Evolutionary conservation across 2,888 invertebrate species (phyloP).

Genomic region (Chirona hameri): DNA sequence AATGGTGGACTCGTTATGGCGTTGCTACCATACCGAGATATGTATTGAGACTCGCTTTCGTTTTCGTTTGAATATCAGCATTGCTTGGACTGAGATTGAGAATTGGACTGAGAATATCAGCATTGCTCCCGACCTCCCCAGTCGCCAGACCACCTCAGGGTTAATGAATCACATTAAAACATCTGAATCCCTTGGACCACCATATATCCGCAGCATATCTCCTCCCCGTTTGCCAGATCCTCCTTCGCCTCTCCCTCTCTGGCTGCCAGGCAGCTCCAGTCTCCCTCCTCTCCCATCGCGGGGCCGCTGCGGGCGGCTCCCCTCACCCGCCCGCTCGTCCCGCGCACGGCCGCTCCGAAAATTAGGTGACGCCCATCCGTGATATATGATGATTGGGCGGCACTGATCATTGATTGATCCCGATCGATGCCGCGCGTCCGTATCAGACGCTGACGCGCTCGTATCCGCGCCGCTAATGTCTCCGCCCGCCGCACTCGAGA

Average conservation of each 20-base stretch:
- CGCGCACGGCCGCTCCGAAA: background rate
- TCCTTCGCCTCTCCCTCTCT: too few relatives aligned
- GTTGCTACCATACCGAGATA: too few relatives aligned
- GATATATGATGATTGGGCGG: constrained; percentile 22
- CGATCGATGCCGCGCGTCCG: background rate
- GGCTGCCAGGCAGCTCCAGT: too few relatives aligned
- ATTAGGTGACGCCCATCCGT: constrained; percentile 13
- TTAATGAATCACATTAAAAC: too few relatives aligned
- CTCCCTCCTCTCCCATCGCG: background rate
- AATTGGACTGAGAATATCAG: too few relatives aligned
- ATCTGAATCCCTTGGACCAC: too few relatives aligned
- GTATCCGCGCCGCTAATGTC: background rate
- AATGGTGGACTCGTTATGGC: too few relatives aligned
- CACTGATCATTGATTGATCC: constrained; percentile 11
- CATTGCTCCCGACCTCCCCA: too few relatives aligned
- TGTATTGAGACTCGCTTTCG: too few relatives aligned
- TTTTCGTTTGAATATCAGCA: too few relatives aligned
- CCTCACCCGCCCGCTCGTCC: background rate
- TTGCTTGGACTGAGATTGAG: too few relatives aligned
- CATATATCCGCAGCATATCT: background rate
- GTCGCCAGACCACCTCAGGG: too few relatives aligned
- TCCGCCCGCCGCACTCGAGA: background rate
- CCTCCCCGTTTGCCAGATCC: background rate
- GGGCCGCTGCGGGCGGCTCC: background rate
- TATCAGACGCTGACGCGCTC: background rate